Conservation (phyloP, 2,888 invertebrate genomes). For the Drosophila borborema region DNA sequence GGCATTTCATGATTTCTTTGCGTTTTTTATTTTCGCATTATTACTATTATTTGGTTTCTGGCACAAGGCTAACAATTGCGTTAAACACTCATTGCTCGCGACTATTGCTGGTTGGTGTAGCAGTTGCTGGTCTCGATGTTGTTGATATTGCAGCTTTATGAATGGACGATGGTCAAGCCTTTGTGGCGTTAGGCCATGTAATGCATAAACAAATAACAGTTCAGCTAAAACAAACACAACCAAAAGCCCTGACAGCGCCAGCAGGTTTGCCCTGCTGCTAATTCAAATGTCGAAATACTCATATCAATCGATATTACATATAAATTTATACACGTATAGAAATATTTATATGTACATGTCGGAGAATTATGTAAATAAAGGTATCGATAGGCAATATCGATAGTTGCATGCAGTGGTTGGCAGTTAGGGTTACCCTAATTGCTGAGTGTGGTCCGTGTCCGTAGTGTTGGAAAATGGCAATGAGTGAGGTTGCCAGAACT, state of each 20-base stretch:
- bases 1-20: slow-evolving; percentile 40
- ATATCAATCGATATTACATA: slow-evolving; percentile 53
- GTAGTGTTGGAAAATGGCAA: no score
- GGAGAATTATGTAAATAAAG: no score
- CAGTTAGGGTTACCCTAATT: no score
- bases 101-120: slow-evolving; percentile 36
- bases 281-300: slow-evolving; percentile 59
- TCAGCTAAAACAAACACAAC: slow-evolving; percentile 46
- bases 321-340: slow-evolving; percentile 4
- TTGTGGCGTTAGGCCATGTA: slow-evolving; percentile 52
- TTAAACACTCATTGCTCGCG: slow-evolving; percentile 53
- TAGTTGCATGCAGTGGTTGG: no score
- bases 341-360: neutral
- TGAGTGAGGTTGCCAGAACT: no score
- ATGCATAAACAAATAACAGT: slow-evolving; percentile 67
- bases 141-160: slow-evolving; percentile 52
- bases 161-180: slow-evolving; percentile 59
- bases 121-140: slow-evolving; percentile 33
- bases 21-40: slow-evolving; percentile 57
- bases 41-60: slow-evolving; percentile 74
- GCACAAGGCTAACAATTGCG: slow-evolving; percentile 79
- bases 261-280: slow-evolving; percentile 24
- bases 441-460: no score
- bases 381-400: no score
- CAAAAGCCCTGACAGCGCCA: slow-evolving; percentile 28